phyloP scores from a whole-genome alignment of 2,888 invertebrate species.

The Tipula unca region DNA sequence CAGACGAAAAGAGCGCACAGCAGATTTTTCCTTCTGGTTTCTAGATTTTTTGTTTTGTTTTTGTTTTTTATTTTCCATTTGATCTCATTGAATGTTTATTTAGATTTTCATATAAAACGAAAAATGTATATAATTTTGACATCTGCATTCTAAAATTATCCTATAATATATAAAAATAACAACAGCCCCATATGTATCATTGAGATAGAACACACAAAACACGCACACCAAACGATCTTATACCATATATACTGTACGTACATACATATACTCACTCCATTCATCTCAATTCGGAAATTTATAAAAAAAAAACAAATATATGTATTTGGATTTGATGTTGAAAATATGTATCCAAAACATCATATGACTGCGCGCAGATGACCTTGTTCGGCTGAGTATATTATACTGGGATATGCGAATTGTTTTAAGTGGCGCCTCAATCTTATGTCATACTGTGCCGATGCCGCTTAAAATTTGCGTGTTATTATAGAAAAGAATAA shows the following conservation, averaged over 20 bases:
- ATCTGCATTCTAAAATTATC: constrained; percentile 14
- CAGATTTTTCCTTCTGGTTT: constrained; percentile 9
- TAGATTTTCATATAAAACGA: not conserved
- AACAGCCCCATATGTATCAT: constrained; percentile 14
- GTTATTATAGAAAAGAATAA: not conserved
- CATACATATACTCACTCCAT: too few relatives aligned
- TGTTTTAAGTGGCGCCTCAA: not conserved
- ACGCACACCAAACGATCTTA: not conserved
- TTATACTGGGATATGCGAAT: not conserved
- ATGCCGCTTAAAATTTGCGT: not conserved
- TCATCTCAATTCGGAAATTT: not conserved
- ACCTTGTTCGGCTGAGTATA: not conserved
- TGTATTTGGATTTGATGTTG: not conserved
- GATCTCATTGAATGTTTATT: constrained; percentile 14
- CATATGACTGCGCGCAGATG: not conserved
- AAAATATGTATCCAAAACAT: not conserved
- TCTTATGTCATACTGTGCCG: not conserved
- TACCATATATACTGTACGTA: too few relatives aligned
- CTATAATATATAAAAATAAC: not conserved
- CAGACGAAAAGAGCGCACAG: not conserved
- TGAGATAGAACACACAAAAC: not conserved
- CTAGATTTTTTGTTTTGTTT: not conserved
- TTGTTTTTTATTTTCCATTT: not conserved
- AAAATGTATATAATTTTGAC: constrained; percentile 1
- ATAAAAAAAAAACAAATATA: too few relatives aligned